Base-by-base conservation (phyloP, 2,797 vertebrate genomes). In the Neosalanx taihuensis region DNA sequence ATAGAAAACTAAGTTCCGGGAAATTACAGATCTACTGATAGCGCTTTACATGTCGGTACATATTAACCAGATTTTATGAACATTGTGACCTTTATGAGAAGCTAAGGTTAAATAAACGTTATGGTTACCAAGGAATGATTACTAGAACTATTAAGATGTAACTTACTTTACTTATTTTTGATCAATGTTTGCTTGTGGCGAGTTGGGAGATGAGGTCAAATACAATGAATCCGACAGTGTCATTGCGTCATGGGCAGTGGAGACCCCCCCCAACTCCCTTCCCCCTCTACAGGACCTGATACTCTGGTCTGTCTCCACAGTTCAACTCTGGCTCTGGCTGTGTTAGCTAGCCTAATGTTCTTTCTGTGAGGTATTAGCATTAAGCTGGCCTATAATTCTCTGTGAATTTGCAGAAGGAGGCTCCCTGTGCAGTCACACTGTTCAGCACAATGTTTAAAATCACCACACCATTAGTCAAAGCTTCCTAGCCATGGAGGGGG, bases 401-500 rank as follows among this genome's bases (percentile, higher is more conserved):
- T 74, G 83, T 76, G 76, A 73, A 81, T 76, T 82, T 73, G 76
- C 67, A 75, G 69, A 82, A 76, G 82, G 85, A 79, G 66, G 76
- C 85, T 85, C 80, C 90, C 91, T 85, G 60, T 90, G 85, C 81
- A 72, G 84, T 71, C 80, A 72, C 6, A n/a, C 81, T 77, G 92
- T 85, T 79, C 84, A 82, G 91, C 41, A 51, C 79, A 71, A 82
- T 88, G 88, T 90, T 92, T 85, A 85, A 86, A 94, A 82, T 86
- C 94, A 93, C 94, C 93, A 91, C 94, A 91, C 94, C 94, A 97
- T 98, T 98, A 97, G 96, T 96, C 94, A 97, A 96, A 96, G 95
- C 95, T 96, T 93, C 92, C 88, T 86, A 89, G 84, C 84, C 83
- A 85, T 88, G 79, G 86, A 86, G 83, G 85, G 81, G 72, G 72